A percentile compares a stretch with the other conserved stretches of the same genome.
Evolutionary conservation across 1,140 invertebrate species (phyloP).

Genomic region (Gryllus bimaculatus): DNA sequence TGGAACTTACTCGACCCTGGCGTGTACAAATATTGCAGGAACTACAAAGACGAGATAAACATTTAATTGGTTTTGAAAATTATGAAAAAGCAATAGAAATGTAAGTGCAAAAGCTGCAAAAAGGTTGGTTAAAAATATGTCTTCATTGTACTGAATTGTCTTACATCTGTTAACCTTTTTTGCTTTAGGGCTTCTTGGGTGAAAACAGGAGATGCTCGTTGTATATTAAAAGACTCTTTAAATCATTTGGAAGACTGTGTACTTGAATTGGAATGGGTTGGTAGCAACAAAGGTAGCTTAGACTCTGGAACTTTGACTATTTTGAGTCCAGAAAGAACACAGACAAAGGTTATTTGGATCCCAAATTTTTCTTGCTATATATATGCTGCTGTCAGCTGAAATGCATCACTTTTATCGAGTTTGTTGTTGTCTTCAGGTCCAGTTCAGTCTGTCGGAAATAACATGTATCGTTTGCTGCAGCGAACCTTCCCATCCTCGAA

Average conservation of each 20-base stretch:
- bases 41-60: slow-evolving; percentile 47
- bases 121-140: background rate
- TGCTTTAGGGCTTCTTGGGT: slow-evolving; percentile 60
- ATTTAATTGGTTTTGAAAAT: slow-evolving; percentile 41
- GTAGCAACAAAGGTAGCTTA: slow-evolving; percentile 40
- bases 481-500: slow-evolving; percentile 61
- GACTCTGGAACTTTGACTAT: slow-evolving; percentile 67
- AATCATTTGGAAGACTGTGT: slow-evolving; percentile 58
- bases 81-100: slow-evolving; percentile 70
- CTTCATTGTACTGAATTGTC: background rate
- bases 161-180: background rate
- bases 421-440: slow-evolving; percentile 36
- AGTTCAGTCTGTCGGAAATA: slow-evolving; percentile 57
- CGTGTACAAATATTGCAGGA: slow-evolving; percentile 59
- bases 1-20: slow-evolving; percentile 63
- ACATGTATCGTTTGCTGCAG: slow-evolving; percentile 62
- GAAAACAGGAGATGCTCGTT: slow-evolving; percentile 64
- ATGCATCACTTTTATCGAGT: background rate
- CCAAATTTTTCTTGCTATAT: background rate
- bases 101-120: slow-evolving; percentile 25
- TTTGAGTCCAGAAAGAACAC: slow-evolving; percentile 33
- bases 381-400: background rate
- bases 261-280: slow-evolving; percentile 72
- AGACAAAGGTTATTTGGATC: slow-evolving; percentile 44
- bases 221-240: slow-evolving; percentile 42